Conservation (phyloP, 2,797 vertebrate species). For the Erithacus rubecula region DNA sequence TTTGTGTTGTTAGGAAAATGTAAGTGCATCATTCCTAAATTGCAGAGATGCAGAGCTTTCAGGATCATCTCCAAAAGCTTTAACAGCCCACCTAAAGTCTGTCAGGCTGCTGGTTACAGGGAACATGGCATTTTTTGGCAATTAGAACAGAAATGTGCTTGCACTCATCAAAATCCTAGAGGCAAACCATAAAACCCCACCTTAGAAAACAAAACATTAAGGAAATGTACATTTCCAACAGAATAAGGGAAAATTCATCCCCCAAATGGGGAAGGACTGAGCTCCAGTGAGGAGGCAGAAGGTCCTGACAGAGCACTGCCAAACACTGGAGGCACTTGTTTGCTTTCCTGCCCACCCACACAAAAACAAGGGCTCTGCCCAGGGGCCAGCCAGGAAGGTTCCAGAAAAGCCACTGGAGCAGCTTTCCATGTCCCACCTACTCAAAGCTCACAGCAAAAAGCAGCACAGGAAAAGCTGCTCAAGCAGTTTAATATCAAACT, state of each 20-base stretch:
- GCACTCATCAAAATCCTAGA: neutral
- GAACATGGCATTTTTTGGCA: conserved; percentile 17
- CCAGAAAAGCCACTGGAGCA: neutral
- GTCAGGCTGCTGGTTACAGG: conserved; percentile 6
- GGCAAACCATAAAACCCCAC: neutral
- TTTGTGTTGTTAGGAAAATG: neutral
- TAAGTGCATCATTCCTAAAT: conserved; percentile 10
- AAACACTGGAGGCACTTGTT: neutral
- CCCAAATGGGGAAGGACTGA: neutral
- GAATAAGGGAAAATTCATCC: neutral
- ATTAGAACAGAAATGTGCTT: conserved; percentile 19
- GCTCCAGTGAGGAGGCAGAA: neutral
- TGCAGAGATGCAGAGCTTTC: neutral
- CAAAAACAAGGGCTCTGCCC: neutral
- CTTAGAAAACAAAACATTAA: neutral
- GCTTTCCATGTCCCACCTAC: neutral
- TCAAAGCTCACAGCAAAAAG: neutral
- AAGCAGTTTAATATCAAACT: neutral
- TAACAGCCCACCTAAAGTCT: conserved; percentile 63
- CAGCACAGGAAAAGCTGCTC: neutral
- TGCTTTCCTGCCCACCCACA: neutral
- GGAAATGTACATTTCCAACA: neutral
- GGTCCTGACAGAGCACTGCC: neutral
- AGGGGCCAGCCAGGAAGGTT: neutral
- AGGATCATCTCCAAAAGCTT: neutral